phyloP scores from a whole-genome alignment of 2,888 invertebrate species.

The Oxystoma pomonae region DNA sequence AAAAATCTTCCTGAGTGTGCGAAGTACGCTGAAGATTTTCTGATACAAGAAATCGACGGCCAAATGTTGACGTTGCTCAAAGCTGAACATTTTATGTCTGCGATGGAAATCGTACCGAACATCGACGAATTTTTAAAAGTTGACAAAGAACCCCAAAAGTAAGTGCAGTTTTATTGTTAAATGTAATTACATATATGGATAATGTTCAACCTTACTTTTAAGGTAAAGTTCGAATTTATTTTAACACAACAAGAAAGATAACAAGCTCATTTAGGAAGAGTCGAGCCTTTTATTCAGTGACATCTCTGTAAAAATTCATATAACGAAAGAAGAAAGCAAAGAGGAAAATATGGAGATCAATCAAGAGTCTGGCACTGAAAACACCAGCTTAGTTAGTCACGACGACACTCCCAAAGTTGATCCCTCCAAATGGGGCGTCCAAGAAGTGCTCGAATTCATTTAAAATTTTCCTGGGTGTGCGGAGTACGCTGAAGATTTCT shows the following conservation, averaged over 20 bases:
- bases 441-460: slow-evolving; percentile 87
- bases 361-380: not conserved
- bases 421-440: slow-evolving; percentile 41
- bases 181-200: too few relatives aligned
- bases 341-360: not conserved
- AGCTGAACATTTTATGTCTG: slow-evolving; percentile 91
- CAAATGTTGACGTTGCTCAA: slow-evolving; percentile 88
- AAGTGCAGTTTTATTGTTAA: too few relatives aligned
- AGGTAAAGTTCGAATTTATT: not conserved
- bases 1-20: slow-evolving; percentile 84
- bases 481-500: slow-evolving; percentile 88
- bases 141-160: slow-evolving; percentile 52
- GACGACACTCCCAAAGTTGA: not conserved
- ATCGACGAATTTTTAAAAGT: slow-evolving; percentile 74
- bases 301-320: slow-evolving; percentile 27
- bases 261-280: slow-evolving; percentile 67
- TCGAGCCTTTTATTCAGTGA: slow-evolving; percentile 70
- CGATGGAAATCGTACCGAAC: slow-evolving; percentile 89
- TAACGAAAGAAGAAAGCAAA: not conserved
- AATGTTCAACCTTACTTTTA: slow-evolving; percentile 51
- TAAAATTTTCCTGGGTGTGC: slow-evolving; percentile 84
- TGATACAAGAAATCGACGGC: slow-evolving; percentile 93
- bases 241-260: too few relatives aligned
- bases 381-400: not conserved
- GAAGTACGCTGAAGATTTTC: slow-evolving; percentile 91